Evolutionary conservation across 2,797 vertebrate species (phyloP), one percentile per base, ranked within the genome.

Genomic region (Sitta carolinensis): DNA sequence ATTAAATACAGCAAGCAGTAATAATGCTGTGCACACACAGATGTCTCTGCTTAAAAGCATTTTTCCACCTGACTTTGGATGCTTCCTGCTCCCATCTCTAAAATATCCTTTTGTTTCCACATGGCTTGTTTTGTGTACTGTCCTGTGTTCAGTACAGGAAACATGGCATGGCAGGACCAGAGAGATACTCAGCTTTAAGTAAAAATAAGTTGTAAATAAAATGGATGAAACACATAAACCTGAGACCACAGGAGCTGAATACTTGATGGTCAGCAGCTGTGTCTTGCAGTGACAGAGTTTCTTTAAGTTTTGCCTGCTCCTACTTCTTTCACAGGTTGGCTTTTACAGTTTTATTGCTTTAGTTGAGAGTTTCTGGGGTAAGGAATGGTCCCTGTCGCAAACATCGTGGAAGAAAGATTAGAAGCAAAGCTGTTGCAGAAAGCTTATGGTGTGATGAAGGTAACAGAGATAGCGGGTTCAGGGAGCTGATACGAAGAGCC

Each of bases 391-490:
- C 27, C 36, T 9, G 11, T 50, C 8, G 9, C 54, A 78, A 89
- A 58, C 3, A 23, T 0, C 2, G 20, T 15, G 23, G 48, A 74
- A 77, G 47, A 58, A 40, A 58, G 3, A 18, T 8, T 21, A 54
- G 63, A 62, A 61, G 43, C 16, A 64, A 74, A 69, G 42, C 36
- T 68, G 34, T 27, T 9, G 2, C 32, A 78, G 43, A 77, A 77
- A 43, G n/a, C 30, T 68, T 3, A 15, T 13, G 7, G 19, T 12
- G 8, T 66, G 5, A 22, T 29, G 43, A 54, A 76, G 32, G 9
- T n/a, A 34, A 69, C 3, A 69, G 17, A 62, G 38, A 26, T 0
- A 82, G 54, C 21, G 34, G 1, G 1, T 0, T 59, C 22, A 62
- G 9, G 26, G 27, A 38, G 12, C 43, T 83, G 34, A 11, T 47